These are phyloP conservation scores for Hycleus phaleratus DNA, from an alignment of 1,140 invertebrate genomes.

Conservation along the genomic window DNA sequence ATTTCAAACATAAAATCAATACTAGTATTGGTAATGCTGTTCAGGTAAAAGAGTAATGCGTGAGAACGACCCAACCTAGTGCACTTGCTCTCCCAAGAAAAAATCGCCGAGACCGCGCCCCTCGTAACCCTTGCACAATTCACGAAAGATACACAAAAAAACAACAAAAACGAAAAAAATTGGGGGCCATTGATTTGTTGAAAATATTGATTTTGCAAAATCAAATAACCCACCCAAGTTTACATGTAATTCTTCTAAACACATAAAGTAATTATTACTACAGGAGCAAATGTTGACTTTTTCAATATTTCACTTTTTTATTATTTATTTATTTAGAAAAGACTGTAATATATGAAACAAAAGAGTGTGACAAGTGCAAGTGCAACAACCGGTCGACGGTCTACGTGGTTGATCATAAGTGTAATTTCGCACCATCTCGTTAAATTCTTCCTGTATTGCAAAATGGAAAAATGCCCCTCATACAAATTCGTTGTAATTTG, in stretches of 20 bases:
- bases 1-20: constrained; percentile 9
- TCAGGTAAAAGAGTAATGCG: constrained; percentile 10
- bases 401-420: neutral
- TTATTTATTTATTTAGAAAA: constrained; percentile 26
- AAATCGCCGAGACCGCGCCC: too few species aligned
- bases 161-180: too few species aligned
- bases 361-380: constrained; percentile 37
- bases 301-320: neutral
- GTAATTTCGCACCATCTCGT: too few species aligned
- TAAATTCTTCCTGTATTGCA: too few species aligned
- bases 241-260: constrained; percentile 26
- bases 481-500: too few species aligned
- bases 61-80: constrained; percentile 12
- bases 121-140: too few species aligned
- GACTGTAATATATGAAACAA: constrained; percentile 36
- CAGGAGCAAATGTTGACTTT: constrained; percentile 36
- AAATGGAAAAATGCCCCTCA: too few species aligned
- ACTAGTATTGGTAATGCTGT: constrained; percentile 6
- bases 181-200: too few species aligned
- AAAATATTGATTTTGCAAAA: constrained; percentile 1
- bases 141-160: too few species aligned
- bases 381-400: constrained; percentile 37
- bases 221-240: constrained; percentile 19
- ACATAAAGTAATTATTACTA: constrained; percentile 37
- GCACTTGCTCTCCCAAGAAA: neutral